Percentiles rank a stretch among this genome's conserved stretches.
Conservation (phyloP, 1,140 invertebrate species). For the Diorhabda carinulata region DNA sequence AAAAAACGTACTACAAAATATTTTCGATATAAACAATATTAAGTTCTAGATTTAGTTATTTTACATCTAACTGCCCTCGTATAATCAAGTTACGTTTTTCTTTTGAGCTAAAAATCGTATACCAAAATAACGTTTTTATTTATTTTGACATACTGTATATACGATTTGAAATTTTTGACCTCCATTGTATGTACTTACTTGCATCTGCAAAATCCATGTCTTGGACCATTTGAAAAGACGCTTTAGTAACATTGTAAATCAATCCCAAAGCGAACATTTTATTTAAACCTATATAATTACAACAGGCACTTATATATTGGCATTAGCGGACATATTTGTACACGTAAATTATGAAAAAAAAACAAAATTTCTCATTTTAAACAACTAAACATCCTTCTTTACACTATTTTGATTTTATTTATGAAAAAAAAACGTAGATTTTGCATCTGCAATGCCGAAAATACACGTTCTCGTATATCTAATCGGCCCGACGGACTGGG, state of each 20-base stretch:
- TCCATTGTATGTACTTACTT: background rate
- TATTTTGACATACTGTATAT: too few species aligned
- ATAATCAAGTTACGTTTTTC: too few species aligned
- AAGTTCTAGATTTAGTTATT: too few species aligned
- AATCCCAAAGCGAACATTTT: slow-evolving; percentile 7
- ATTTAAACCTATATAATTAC: background rate
- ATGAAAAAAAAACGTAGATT: background rate
- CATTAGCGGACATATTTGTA: background rate
- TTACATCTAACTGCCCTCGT: too few species aligned
- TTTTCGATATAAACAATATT: too few species aligned
- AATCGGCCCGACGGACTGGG: background rate
- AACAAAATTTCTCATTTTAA: background rate
- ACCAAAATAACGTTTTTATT: too few species aligned
- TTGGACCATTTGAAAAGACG: slow-evolving; percentile 5
- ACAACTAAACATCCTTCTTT: background rate
- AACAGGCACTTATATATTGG: slow-evolving; percentile 8
- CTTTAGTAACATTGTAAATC: slow-evolving; percentile 6
- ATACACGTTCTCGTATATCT: background rate
- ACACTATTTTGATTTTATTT: too few species aligned
- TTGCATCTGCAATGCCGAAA: background rate
- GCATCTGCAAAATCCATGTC: slow-evolving; percentile 3
- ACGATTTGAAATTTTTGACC: too few species aligned
- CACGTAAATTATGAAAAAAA: background rate
- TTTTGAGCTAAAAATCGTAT: too few species aligned
- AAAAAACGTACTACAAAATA: too few species aligned